These are phyloP conservation scores for Rhinogobius similis DNA, from an alignment of 2,113 vertebrate genomes.

Conservation along the genomic window DNA sequence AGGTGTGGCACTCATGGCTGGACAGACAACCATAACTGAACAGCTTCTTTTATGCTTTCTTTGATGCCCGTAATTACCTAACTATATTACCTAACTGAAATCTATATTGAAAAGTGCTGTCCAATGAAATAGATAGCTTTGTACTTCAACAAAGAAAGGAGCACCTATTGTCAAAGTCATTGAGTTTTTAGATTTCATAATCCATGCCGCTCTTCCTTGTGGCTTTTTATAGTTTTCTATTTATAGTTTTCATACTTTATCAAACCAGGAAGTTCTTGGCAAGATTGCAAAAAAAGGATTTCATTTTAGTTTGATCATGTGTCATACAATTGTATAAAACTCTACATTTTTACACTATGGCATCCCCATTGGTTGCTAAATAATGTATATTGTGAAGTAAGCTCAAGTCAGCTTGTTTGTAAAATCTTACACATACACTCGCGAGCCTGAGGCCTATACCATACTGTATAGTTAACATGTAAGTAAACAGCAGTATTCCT, in stretches of 20 bases:
- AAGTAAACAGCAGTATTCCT: neutral
- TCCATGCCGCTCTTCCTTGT: neutral
- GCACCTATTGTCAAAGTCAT: neutral
- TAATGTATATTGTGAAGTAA: neutral
- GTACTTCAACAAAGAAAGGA: neutral
- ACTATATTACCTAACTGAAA: neutral
- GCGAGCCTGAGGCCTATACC: neutral
- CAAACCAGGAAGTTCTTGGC: neutral
- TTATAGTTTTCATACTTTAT: neutral
- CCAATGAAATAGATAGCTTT: neutral
- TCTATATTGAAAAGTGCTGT: neutral
- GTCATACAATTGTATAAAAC: too few species aligned
- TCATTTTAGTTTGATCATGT: too few species aligned
- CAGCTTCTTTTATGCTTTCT: neutral
- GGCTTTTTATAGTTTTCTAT: neutral
- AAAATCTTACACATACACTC: neutral
- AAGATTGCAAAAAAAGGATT: neutral
- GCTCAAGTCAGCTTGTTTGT: neutral
- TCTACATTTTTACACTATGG: too few species aligned
- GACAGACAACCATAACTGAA: neutral
- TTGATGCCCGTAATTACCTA: neutral
- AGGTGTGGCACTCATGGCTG: slow-evolving; percentile 18
- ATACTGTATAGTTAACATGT: neutral
- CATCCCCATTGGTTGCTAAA: neutral
- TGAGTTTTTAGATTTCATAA: neutral